Evolutionary conservation across 2,113 vertebrate genomes (phyloP), one percentile per base, ranked within the genome.

Genomic region (Isichthys henryi): DNA sequence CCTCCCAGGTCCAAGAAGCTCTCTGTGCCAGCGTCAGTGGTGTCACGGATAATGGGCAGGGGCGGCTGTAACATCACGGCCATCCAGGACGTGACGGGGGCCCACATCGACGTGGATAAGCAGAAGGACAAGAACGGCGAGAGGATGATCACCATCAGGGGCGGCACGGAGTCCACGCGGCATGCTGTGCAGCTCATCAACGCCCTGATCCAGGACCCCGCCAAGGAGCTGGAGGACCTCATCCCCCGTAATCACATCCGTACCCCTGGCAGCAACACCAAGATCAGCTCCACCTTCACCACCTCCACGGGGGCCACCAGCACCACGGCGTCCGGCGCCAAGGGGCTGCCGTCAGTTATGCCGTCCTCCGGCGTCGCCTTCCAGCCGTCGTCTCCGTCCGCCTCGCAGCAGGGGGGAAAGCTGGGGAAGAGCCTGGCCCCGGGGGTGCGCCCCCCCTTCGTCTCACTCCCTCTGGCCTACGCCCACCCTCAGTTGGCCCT

Each of bases 51-150:
- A 95, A 99, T 99, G 98, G 98, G 98, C 91, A 94, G 98, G 96
- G 98, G 98, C 87, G 98, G 98, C 89, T 99, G 98, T 94, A 99
- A 99, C 94, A 99, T 99, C 93, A 99, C 98, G 86, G 98, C 98
- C 70, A 99, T 99, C 94, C 98, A 99, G 91, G 98, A 99, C 91
- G 98, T 99, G 92, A 99, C 98, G 39, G 98, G 98, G 89, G 98
- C 98, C 89, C 98, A 99, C 92, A 99, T 99, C 92, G 98, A 99
- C 1, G 98, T 99, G 90, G 98, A 99, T 96, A 99, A 99, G 93
- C 98, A 99, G 94, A 99, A 99, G 94, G 98, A 99, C 96, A 99
- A 99, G 93, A 99, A 99, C 56, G 98, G 98, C 89, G 98, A 99
- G 93, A 97, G 98, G 93, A 99, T 99, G 98, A 99, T 99, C 94